These are phyloP conservation scores for Himantopus leucocephalus DNA, from an alignment of 2,113 vertebrate species.

Conservation along the genomic window DNA sequence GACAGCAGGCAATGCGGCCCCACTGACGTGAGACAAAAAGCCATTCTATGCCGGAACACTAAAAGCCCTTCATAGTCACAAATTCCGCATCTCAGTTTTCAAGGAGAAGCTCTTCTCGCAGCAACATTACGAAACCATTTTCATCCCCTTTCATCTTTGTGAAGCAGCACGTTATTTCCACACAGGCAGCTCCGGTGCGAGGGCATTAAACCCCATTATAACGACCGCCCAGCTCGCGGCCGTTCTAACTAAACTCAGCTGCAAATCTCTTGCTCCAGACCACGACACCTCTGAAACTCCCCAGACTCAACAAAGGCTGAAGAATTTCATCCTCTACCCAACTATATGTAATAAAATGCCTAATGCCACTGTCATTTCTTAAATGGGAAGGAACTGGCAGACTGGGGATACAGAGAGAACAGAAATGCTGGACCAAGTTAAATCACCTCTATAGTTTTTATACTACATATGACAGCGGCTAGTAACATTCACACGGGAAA, in stretches of 20 bases:
- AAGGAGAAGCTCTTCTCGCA: background rate
- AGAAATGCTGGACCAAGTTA: background rate
- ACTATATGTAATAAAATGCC: background rate
- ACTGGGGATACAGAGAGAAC: background rate
- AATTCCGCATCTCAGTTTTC: background rate
- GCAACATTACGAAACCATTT: slow-evolving; percentile 29
- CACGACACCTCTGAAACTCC: background rate
- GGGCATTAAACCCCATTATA: slow-evolving; percentile 14
- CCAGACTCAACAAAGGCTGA: background rate
- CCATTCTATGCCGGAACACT: background rate
- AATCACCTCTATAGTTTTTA: background rate
- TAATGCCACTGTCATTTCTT: background rate
- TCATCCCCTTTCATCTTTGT: slow-evolving; percentile 1
- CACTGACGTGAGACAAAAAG: background rate
- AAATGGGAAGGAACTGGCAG: background rate
- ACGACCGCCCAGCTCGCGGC: background rate
- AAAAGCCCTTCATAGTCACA: background rate
- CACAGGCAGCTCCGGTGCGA: background rate
- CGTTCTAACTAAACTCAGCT: background rate
- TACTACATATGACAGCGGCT: background rate
- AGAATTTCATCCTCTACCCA: background rate
- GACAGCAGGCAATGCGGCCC: background rate
- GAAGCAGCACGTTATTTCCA: slow-evolving; percentile 12
- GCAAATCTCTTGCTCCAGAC: background rate
- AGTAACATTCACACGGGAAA: background rate